phyloP scores from a whole-genome alignment of 2,113 vertebrate species.

The Oxyruncus cristatus region DNA sequence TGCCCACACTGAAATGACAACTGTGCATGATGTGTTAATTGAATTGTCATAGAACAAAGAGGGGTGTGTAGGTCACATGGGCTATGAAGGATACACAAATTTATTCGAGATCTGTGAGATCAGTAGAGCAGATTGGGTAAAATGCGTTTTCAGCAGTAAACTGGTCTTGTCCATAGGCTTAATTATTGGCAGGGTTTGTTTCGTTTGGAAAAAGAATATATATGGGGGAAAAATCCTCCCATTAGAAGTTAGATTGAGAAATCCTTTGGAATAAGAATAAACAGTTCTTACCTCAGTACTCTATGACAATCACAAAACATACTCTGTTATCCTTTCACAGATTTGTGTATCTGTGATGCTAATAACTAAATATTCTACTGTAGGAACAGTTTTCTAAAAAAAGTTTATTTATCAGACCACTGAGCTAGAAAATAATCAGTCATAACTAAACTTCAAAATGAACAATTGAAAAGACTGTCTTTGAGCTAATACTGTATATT shows the following conservation, averaged over 20 bases:
- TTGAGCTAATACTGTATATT: background rate
- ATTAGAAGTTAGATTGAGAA: background rate
- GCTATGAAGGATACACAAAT: background rate
- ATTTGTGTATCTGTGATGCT: background rate
- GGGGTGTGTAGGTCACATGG: rapidly evolving
- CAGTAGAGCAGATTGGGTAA: background rate
- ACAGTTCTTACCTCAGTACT: background rate
- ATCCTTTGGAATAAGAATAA: background rate
- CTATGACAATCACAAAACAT: background rate
- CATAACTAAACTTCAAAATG: background rate
- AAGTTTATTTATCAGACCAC: conserved; percentile 21
- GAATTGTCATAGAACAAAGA: background rate
- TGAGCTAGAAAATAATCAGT: conserved; percentile 27
- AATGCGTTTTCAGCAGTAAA: background rate
- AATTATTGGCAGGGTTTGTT: background rate
- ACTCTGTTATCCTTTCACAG: background rate
- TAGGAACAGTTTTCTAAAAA: background rate
- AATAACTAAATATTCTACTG: background rate
- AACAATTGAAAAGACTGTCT: background rate
- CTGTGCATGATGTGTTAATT: background rate
- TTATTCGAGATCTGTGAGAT: background rate
- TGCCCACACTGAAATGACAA: background rate
- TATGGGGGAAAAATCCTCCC: rapidly evolving
- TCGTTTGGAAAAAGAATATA: background rate
- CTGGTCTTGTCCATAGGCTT: background rate